Evolutionary conservation across 1,140 invertebrate species (phyloP).

Genomic region (Rhopalosiphum maidis): DNA sequence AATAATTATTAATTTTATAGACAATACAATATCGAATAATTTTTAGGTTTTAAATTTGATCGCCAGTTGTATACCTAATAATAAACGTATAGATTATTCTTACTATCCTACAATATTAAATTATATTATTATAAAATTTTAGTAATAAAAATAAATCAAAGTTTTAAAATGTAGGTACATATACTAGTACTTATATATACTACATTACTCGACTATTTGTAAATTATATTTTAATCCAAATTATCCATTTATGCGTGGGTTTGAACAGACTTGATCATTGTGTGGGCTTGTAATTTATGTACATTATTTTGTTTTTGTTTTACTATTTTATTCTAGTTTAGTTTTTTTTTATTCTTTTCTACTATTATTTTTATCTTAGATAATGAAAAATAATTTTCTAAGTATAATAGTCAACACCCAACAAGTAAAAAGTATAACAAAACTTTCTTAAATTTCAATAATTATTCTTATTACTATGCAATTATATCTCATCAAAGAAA

Average conservation of each 20-base stretch:
- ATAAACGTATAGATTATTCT: not conserved
- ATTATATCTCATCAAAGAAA: too few species aligned
- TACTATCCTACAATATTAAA: not conserved
- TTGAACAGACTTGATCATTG: not conserved
- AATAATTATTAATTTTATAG: not conserved
- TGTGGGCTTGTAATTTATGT: not conserved
- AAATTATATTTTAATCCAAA: conserved; percentile 13
- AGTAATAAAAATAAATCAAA: not conserved
- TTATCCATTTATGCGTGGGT: not conserved
- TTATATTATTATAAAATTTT: not conserved
- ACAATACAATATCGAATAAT: not conserved
- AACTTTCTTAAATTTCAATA: not conserved
- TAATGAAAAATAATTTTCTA: not conserved
- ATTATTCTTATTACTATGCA: not conserved
- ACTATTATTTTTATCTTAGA: not conserved
- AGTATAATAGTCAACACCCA: not conserved
- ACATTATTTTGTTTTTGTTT: not conserved
- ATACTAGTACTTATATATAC: not conserved
- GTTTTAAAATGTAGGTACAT: not conserved
- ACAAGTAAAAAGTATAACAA: not conserved
- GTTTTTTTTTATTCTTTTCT: not conserved
- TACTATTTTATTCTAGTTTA: not conserved
- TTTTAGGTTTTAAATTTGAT: not conserved
- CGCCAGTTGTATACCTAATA: not conserved
- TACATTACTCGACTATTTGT: not conserved